Evolutionary conservation across 2,113 vertebrate genomes (phyloP).

Genomic region (Melanerpes aurifrons): DNA sequence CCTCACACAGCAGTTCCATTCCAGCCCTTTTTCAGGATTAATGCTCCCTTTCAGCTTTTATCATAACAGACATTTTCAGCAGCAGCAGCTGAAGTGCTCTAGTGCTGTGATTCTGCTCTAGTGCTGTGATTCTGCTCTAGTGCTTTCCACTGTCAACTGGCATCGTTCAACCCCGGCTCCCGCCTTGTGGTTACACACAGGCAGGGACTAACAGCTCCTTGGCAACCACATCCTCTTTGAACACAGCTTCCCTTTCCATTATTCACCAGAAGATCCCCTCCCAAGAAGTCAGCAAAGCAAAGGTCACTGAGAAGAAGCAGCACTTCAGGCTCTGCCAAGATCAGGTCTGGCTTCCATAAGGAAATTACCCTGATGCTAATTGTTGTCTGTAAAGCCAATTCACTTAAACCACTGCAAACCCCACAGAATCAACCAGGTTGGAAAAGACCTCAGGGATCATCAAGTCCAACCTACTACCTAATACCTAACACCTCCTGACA

Average conservation of each 20-base stretch:
- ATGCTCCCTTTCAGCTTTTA: constrained; percentile 13
- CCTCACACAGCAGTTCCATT: neutral
- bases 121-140: neutral
- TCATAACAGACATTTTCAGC: constrained; percentile 18
- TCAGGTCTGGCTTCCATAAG: neutral
- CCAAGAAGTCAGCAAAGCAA: constrained; percentile 33
- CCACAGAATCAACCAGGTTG: neutral
- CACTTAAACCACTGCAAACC: neutral
- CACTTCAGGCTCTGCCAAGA: constrained; percentile 26
- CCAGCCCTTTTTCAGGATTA: neutral
- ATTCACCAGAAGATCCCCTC: constrained; percentile 34
- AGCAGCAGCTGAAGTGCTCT: neutral
- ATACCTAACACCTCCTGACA: too few species aligned
- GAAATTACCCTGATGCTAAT: neutral
- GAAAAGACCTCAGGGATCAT: too few species aligned
- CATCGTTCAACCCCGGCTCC: neutral
- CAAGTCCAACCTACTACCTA: too few species aligned
- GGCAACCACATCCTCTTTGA: constrained; percentile 41
- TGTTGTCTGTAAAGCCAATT: neutral
- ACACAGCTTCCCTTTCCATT: neutral
- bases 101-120: neutral
- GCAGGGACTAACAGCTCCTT: constrained; percentile 31
- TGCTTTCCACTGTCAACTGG: neutral
- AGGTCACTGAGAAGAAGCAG: constrained; percentile 16
- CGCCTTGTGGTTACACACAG: neutral